A percentile compares a stretch with the other conserved stretches of the same genome.
Evolutionary conservation across 92 coral and sea anemone species (phyloP).

Genomic region (Pocillopora grandis): DNA sequence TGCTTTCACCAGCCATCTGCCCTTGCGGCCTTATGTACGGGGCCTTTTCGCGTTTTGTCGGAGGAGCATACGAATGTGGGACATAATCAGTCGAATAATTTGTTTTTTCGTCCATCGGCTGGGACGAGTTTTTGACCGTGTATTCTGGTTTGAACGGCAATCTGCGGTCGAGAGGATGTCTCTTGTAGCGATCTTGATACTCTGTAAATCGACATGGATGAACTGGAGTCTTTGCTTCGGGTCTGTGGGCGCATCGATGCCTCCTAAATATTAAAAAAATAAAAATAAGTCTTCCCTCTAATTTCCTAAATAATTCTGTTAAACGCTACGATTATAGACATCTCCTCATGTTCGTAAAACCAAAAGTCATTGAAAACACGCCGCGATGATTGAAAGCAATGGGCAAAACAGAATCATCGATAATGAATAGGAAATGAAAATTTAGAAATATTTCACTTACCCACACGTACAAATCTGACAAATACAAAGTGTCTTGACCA

Average conservation of each 20-base stretch:
- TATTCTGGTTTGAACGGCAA: constrained; percentile 92
- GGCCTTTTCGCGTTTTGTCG: constrained; percentile 80
- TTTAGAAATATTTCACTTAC: constrained; percentile 60
- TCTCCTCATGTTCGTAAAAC: not conserved
- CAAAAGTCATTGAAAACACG: constrained; percentile 25
- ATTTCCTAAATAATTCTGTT: not conserved
- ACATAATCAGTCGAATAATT: constrained; percentile 80
- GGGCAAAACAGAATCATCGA: not conserved
- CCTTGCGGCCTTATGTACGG: constrained; percentile 83
- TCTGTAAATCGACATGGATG: constrained; percentile 92
- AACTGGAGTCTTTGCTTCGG: constrained; percentile 73
- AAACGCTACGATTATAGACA: not conserved
- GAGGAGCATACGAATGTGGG: constrained; percentile 81
- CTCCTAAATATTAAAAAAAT: constrained; percentile 63
- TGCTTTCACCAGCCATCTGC: constrained; percentile 81
- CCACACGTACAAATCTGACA: constrained; percentile 99
- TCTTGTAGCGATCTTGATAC: constrained; percentile 91
- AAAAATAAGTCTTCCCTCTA: not conserved
- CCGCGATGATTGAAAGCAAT: constrained; percentile 10
- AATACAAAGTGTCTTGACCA: constrained; percentile 89
- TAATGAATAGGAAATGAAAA: not conserved
- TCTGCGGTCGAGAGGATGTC: constrained; percentile 73
- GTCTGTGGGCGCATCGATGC: constrained; percentile 96
- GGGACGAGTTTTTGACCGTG: constrained; percentile 78
- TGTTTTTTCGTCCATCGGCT: constrained; percentile 86